These are phyloP conservation scores for Campoplex nolae DNA, from an alignment of 2,888 invertebrate genomes.

Conservation along the genomic window DNA sequence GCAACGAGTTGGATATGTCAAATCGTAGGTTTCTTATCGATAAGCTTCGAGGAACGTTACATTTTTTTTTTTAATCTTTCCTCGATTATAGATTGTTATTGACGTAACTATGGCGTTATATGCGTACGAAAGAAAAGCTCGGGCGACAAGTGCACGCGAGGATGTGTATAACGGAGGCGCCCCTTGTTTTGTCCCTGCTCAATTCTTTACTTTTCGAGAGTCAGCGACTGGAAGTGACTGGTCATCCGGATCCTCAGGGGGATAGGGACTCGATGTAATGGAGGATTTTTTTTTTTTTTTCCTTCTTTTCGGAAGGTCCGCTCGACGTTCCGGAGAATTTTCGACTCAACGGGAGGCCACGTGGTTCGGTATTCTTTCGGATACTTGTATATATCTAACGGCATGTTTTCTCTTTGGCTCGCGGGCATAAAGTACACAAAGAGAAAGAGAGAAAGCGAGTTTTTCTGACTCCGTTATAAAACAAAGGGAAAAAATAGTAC, in stretches of 20 bases:
- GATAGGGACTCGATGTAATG: slow-evolving; percentile 51
- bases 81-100: neutral
- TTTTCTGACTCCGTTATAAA: neutral
- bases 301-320: slow-evolving; percentile 56
- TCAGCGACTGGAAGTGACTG: slow-evolving; percentile 53
- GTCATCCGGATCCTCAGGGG: slow-evolving; percentile 64
- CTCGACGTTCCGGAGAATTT: slow-evolving; percentile 26
- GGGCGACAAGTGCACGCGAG: slow-evolving; percentile 21
- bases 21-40: slow-evolving; percentile 24
- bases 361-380: slow-evolving; percentile 29
- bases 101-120: neutral
- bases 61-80: too few species aligned
- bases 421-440: neutral
- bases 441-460: slow-evolving; percentile 8
- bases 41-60: too few species aligned
- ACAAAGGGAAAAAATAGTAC: neutral
- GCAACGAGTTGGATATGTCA: slow-evolving; percentile 27
- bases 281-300: slow-evolving; percentile 68
- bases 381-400: slow-evolving; percentile 15
- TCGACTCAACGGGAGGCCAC: slow-evolving; percentile 30
- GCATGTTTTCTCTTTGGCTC: slow-evolving; percentile 41
- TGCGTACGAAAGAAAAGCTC: neutral
- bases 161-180: neutral
- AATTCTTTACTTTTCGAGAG: slow-evolving; percentile 63
- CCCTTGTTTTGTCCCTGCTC: neutral